Percentiles rank a stretch among this genome's conserved stretches.
Conservation (phyloP, 64 coral and sea anemone species). For the Platygyra sinensis region DNA sequence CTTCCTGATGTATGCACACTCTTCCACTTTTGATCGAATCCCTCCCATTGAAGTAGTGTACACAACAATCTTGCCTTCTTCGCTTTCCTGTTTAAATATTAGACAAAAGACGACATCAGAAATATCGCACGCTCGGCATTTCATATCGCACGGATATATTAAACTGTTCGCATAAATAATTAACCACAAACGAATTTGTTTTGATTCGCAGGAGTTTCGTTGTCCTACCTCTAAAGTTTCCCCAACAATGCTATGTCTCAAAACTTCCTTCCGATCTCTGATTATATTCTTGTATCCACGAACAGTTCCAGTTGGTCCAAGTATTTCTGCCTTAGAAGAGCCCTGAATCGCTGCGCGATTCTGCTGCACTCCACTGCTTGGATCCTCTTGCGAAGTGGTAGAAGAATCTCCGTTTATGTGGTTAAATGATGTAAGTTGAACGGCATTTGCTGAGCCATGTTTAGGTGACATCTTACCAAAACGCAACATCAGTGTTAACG, state of each 20-base stretch:
- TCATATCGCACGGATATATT: neutral
- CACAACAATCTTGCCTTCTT: constrained; percentile 79
- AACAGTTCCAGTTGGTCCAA: constrained; percentile 63
- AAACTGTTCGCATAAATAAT: constrained; percentile 20
- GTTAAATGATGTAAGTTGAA: constrained; percentile 9
- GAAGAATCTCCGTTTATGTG: constrained; percentile 15
- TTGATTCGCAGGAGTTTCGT: neutral
- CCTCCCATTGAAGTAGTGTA: constrained; percentile 98
- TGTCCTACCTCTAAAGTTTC: constrained; percentile 29
- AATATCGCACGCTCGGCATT: neutral
- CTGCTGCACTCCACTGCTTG: neutral
- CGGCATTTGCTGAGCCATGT: constrained; percentile 9
- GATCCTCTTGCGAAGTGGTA: neutral
- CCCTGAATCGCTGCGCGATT: neutral
- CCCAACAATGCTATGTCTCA: constrained; percentile 20
- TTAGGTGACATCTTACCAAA: constrained; percentile 5
- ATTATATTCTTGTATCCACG: constrained; percentile 69
- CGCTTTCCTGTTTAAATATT: constrained; percentile 39
- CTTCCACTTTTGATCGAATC: constrained; percentile 77
- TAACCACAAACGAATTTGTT: constrained; percentile 7
- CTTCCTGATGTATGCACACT: constrained; percentile 80
- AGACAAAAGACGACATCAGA: neutral
- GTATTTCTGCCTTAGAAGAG: constrained; percentile 18
- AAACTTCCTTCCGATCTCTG: constrained; percentile 51
- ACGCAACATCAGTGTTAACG: constrained; percentile 3